These are phyloP conservation scores for Pelobates fuscus DNA, from an alignment of 2,113 vertebrate genomes.

Conservation along the genomic window DNA sequence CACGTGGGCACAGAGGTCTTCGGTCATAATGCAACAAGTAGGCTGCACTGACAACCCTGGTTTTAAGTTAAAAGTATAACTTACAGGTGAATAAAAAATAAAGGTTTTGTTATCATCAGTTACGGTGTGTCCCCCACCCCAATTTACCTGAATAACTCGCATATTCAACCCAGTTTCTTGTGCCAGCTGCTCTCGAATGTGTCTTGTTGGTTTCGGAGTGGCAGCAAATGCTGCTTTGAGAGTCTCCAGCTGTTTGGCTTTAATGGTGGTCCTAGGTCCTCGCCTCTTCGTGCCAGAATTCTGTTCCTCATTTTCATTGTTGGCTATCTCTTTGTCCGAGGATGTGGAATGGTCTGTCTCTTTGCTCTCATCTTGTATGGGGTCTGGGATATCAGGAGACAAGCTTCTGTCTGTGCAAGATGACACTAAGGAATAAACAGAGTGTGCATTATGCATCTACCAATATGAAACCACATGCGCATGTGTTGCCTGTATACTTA, in stretches of 20 bases:
- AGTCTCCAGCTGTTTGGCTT: conserved; percentile 97
- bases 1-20: too few relatives aligned
- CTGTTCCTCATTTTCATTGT: conserved; percentile 96
- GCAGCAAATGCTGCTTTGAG: conserved; percentile 95
- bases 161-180: conserved; percentile 97
- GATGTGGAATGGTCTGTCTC: conserved; percentile 96
- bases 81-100: too few relatives aligned
- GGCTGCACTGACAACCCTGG: too few relatives aligned
- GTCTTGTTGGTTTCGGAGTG: conserved; percentile 93
- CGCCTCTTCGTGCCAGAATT: conserved; percentile 89
- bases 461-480: too few relatives aligned
- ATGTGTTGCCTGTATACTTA: too few relatives aligned
- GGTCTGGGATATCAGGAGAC: conserved; percentile 93
- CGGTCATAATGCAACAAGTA: too few relatives aligned
- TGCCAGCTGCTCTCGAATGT: conserved; percentile 95
- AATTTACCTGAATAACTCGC: conserved; percentile 91
- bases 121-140: too few relatives aligned
- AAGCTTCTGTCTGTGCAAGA: conserved; percentile 97
- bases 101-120: too few relatives aligned
- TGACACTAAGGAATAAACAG: conserved; percentile 77
- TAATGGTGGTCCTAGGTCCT: conserved; percentile 96
- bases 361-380: conserved; percentile 90
- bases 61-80: too few relatives aligned
- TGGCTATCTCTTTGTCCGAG: conserved; percentile 94
- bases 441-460: conserved; percentile 17